Base-by-base conservation (phyloP, 2,797 vertebrate species). In the Synanceia verrucosa region DNA sequence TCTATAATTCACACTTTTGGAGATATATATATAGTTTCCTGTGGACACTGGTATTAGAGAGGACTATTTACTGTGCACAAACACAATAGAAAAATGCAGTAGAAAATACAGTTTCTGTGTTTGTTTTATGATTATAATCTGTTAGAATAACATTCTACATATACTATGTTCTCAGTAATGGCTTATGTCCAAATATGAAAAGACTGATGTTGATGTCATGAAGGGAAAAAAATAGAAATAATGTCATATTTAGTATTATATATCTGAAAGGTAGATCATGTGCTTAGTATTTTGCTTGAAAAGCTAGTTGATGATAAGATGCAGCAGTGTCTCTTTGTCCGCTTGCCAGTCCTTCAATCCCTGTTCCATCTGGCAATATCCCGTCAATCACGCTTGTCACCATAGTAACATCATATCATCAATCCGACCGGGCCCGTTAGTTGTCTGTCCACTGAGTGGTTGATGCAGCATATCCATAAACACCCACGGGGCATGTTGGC, bases 51-150 rank as follows among this genome's bases (percentile, higher is more conserved):
- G 70, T 73, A 74, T 76, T 58, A 57, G 43, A 81, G 51, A 78
- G 21, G 46, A 75, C 29, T 83, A 78, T 79, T 86, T 70, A 88
- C 65, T 76, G 48, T 81, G 86, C 82, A 88, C 82, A 84, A 87
- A 89, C 76, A 81, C 68, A 80, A 81, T 91, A 84, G 64, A 91
- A 90, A 93, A 89, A 86, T 89, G 83, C 86, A 82, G 79, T 92
- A 93, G 70, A 94, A 94, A 94, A 94, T 93, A 93, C 89, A 86
- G 65, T 91, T 88, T 91, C 70, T 88, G 86, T 89, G 82, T 90
- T 81, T 88, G 68, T 88, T 39, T n/a, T 81, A 50, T 76, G 73
- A 81, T 76, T 75, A 90, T 90, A 87, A 81, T 91, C 76, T 87
- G 66, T 77, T 86, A 72, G 73, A 86, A 81, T 88, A 89, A 89